A percentile compares a stretch with the other conserved stretches of the same genome.
These are phyloP conservation scores for Chloroceryle aenea DNA, from an alignment of 2,113 vertebrate species.

Conservation along the genomic window DNA sequence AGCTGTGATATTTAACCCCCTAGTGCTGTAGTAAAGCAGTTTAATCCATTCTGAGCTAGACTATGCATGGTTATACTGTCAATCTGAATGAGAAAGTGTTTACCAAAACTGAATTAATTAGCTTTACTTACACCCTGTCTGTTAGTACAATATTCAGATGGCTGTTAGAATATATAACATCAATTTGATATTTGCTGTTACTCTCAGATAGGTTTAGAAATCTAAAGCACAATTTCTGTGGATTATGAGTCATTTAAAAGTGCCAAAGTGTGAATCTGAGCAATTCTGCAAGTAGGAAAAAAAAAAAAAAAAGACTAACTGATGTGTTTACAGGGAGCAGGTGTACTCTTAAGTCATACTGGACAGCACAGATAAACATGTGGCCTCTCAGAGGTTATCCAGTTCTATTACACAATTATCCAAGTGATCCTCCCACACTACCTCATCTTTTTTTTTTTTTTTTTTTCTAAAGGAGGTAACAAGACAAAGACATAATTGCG, in stretches of 20 bases:
- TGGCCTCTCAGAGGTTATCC: not conserved
- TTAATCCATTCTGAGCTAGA: not conserved
- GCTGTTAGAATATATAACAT: not conserved
- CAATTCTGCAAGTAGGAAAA: not conserved
- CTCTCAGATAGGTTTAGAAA: not conserved
- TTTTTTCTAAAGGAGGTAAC: not conserved
- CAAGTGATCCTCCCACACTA: not conserved
- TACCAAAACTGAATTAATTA: conserved; percentile 22
- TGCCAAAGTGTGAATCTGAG: not conserved
- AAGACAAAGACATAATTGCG: not conserved
- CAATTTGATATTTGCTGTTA: not conserved
- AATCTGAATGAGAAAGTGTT: not conserved
- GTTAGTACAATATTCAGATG: not conserved
- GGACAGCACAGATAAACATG: not conserved
- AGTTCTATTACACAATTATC: not conserved
- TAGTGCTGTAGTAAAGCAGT: not conserved
- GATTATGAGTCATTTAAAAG: not conserved
- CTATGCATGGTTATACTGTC: not conserved
- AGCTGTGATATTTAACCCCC: not conserved
- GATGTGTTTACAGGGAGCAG: not conserved
- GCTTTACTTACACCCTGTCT: not conserved
- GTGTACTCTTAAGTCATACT: not conserved
- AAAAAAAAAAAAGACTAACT: not conserved
- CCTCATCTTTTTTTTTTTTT: not conserved
- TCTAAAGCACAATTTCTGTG: not conserved